Percentiles rank a stretch among this genome's conserved stretches.
Conservation (phyloP, 2,113 vertebrate species). For the Salvelinus namaycush region DNA sequence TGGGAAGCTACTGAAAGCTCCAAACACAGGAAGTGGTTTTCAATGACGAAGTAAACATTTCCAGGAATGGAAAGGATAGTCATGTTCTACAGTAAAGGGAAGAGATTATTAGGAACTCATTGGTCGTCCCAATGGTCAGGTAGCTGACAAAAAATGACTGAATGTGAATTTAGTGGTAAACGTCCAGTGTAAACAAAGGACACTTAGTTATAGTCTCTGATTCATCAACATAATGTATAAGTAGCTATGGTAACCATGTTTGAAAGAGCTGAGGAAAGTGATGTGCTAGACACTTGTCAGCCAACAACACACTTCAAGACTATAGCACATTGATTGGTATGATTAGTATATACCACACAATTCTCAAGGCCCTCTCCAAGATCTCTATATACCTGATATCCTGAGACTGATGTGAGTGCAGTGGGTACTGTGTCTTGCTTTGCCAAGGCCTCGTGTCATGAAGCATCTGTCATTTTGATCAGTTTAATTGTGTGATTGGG, state of each 20-base stretch:
- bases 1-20: slow-evolving; percentile 51
- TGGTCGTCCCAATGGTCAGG: slow-evolving; percentile 24
- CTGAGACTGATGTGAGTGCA: too few relatives aligned
- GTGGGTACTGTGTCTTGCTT: too few relatives aligned
- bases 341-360: too few relatives aligned
- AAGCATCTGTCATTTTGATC: too few relatives aligned
- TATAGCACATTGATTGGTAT: too few relatives aligned
- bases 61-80: slow-evolving; percentile 37
- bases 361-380: too few relatives aligned
- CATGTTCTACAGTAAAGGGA: slow-evolving; percentile 18
- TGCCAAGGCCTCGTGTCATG: too few relatives aligned
- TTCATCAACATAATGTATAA: background rate
- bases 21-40: slow-evolving; percentile 62
- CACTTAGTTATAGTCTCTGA: background rate
- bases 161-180: background rate
- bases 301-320: background rate
- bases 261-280: background rate
- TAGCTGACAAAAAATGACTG: slow-evolving; percentile 9
- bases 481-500: too few relatives aligned
- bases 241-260: background rate
- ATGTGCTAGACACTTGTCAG: background rate
- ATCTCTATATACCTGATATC: too few relatives aligned
- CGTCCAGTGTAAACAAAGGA: background rate
- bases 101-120: background rate
- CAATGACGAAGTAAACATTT: slow-evolving; percentile 64